Evolutionary conservation across 2,888 invertebrate genomes (phyloP), one percentile per base, ranked within the genome.

Genomic region (Acheta domesticus): DNA sequence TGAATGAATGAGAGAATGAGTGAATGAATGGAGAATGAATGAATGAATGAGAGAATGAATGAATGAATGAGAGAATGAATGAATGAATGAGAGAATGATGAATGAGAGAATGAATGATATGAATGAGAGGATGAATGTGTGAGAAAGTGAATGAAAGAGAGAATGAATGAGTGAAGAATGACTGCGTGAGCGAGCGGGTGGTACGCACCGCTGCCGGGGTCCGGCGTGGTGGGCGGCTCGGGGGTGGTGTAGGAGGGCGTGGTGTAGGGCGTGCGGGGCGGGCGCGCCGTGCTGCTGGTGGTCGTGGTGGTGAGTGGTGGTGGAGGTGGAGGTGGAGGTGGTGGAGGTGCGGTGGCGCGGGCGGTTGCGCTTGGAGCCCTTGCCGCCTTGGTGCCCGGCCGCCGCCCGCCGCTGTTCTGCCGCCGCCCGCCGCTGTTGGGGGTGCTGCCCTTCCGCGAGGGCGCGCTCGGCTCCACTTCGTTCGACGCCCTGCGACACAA

Each of bases 141-240:
- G n/a, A 36, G 8, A 1, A 36, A 36, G 36, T 36, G 36, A 36
- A 36, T 8, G 36, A 36, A 8, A 36, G 5, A 36, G 8, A 1
- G 36, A 5, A 8, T 8, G 36, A 36, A 8, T 5, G 36, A 23
- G 23, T 23, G n/a, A n/a, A n/a, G 23, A 23, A 2, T 23, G 23
- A 23, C 2, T 23, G 23, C 2, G 4, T 23, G 23, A 23, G 23
- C 4, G 62, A 62, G 2, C 19, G 62, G n/a, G 14, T 62, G 14
- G 48, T 76, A 83, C 85, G 85, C 87, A 94, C 94, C 94, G 85
- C 93, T 90, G 83, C 95, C 96, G 11, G 95, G 93, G 86, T 96
- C 96, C 0, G 96, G 96, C 12, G 97, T 97, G 1, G 96, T 94
- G 0, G 96, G 96, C 5, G 95, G 94, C 83, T 93, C 93, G 0